Evolutionary conservation across 2,797 vertebrate species (phyloP), one percentile per base, ranked within the genome.

Genomic region (Stomatorhinus walkeri): DNA sequence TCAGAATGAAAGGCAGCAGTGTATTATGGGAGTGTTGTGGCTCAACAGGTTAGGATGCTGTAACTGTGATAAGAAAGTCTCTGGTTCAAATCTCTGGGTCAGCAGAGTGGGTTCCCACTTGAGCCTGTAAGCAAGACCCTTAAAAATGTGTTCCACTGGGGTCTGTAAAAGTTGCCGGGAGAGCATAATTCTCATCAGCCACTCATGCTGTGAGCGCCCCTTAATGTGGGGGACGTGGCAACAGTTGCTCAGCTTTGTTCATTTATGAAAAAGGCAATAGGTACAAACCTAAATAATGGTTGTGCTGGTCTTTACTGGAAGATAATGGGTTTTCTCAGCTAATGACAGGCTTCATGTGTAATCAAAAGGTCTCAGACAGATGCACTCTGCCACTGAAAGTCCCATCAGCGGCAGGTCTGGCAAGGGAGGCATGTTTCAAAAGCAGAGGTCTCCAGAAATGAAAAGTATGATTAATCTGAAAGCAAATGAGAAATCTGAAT

Each of bases 281-380:
- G 43, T 7, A 24, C 48, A 56, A 28, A 56, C 10, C n/a, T 56
- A 16, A 88, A 43, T 46, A 28, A 48, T 12, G 76, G 87, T 87
- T 76, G 32, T 52, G 90, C 51, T 89, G 86, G 89, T 88, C 89
- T 0, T 9, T 90, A 91, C 88, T 2, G 51, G 89, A 91, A 89
- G 68, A 54, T 85, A 54, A 72, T 85, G 83, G 88, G 88, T 89
- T 59, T 12, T 64, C 36, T 59, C 19, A 85, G 87, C 79, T 88
- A 43, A 64, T 72, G 4, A 90, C 46, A 48, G 86, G 59, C 28
- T 90, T 90, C 22, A 91, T 48, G 89, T 5, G 8, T 6, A 83
- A n/a, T 87, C n/a, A 87, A 91, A 91, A 85, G 89, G 89, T 90
- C 89, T 92, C 87, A 54, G 12, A 64, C 81, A 89, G 90, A 88